phyloP scores from a whole-genome alignment of 30 jellyfish, hydroid and myxozoan genomes.

The Pseudorhiza aurosa region DNA sequence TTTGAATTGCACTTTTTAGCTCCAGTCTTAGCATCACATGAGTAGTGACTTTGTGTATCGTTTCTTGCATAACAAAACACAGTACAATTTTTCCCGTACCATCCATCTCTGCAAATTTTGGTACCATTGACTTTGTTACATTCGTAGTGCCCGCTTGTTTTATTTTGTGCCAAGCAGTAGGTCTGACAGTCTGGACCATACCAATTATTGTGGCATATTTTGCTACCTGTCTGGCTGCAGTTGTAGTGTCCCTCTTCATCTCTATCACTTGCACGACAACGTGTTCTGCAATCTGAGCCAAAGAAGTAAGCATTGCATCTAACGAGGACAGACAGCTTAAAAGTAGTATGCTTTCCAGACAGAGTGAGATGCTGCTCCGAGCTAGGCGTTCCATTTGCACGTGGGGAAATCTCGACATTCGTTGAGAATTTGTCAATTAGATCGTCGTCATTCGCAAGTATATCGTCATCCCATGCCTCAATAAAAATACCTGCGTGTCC shows the following conservation, averaged over 20 bases:
- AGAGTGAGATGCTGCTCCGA: not conserved
- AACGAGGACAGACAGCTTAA: conserved; percentile 3
- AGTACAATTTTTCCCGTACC: conserved; percentile 64
- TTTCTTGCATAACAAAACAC: conserved; percentile 32
- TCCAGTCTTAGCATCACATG: conserved; percentile 36
- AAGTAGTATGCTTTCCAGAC: not conserved
- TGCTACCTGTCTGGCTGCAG: conserved; percentile 45
- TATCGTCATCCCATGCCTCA: conserved; percentile 47
- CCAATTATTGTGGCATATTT: conserved; percentile 52
- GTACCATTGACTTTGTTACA: conserved; percentile 33
- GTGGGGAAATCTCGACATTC: not conserved
- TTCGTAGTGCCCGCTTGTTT: conserved; percentile 22
- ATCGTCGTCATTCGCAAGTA: conserved; percentile 22
- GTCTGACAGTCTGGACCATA: conserved; percentile 46
- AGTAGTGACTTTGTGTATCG: conserved; percentile 46
- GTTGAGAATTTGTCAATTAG: conserved; percentile 29
- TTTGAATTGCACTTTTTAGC: conserved; percentile 6
- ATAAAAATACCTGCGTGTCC: conserved; percentile 22
- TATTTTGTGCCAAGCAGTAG: conserved; percentile 44
- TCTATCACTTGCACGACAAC: conserved; percentile 35
- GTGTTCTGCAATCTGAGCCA: conserved; percentile 30
- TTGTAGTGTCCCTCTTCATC: conserved; percentile 48
- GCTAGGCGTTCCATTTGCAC: conserved; percentile 20
- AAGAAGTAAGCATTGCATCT: conserved; percentile 37
- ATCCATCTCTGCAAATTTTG: conserved; percentile 21